These are phyloP conservation scores for Desmodus rotundus DNA, from an alignment of 2,113 vertebrate genomes.

Conservation along the genomic window DNA sequence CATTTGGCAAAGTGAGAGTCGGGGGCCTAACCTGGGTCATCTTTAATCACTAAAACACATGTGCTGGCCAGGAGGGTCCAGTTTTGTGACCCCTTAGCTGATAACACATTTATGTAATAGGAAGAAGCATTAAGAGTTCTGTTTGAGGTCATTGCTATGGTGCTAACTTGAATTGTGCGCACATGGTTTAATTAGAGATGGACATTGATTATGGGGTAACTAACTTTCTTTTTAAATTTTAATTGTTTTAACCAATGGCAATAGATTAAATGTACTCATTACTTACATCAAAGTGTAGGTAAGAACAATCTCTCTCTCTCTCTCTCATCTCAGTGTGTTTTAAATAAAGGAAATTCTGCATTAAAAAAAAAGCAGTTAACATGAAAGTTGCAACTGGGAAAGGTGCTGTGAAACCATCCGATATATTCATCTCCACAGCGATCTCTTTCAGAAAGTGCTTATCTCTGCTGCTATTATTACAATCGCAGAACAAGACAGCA, in stretches of 20 bases:
- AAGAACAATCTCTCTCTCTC: neutral
- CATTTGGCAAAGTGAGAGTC: neutral
- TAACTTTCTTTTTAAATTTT: neutral
- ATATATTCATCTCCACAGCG: conserved; percentile 49
- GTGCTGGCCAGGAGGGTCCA: neutral
- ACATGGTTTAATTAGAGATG: neutral
- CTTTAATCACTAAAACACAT: neutral
- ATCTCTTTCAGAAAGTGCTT: conserved; percentile 67
- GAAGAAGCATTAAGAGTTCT: conserved; percentile 1
- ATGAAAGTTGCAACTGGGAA: conserved; percentile 18
- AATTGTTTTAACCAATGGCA: neutral
- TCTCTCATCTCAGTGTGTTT: neutral
- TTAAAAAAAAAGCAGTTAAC: conserved; percentile 3
- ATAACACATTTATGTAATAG: neutral
- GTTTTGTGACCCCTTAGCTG: neutral
- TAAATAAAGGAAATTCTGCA: neutral
- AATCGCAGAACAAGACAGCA: conserved; percentile 54
- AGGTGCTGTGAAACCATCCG: conserved; percentile 14
- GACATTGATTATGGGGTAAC: neutral
- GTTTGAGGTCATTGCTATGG: neutral
- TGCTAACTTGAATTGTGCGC: neutral
- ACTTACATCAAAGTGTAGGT: conserved; percentile 15
- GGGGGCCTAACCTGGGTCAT: neutral
- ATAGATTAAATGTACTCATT: neutral
- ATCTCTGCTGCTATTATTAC: conserved; percentile 70